These are phyloP conservation scores for Mythimna lalbum DNA, from an alignment of 2,888 invertebrate species.

Conservation along the genomic window DNA sequence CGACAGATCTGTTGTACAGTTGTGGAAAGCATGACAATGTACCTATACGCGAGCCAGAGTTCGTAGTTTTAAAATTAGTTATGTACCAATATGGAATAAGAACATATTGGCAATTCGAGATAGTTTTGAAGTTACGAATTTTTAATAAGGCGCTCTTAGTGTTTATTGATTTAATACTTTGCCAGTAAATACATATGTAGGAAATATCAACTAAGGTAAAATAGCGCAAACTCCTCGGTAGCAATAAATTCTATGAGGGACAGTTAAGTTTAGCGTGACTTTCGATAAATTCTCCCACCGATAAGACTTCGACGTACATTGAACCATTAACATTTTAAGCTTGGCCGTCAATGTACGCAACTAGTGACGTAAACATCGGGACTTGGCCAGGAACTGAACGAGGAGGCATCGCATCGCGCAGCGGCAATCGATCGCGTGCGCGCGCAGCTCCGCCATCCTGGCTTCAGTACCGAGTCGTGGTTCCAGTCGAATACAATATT, in stretches of 20 bases:
- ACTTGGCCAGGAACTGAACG: conserved; percentile 80
- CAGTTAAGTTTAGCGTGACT: conserved; percentile 38
- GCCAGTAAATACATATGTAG: conserved; percentile 15
- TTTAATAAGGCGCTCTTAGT: background rate
- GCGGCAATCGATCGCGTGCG: conserved; percentile 88
- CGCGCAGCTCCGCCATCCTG: conserved; percentile 86
- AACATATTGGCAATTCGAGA: background rate
- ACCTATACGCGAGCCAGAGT: background rate
- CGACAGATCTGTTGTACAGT: background rate
- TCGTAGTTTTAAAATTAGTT: background rate
- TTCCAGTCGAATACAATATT: conserved; percentile 84
- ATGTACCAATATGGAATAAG: background rate
- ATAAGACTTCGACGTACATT: conserved; percentile 69
- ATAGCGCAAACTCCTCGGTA: conserved; percentile 37
- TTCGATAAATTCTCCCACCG: conserved; percentile 49
- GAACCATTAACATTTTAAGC: conserved; percentile 74
- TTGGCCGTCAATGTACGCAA: conserved; percentile 87
- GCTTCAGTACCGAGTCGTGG: conserved; percentile 78
- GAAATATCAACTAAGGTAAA: conserved; percentile 30
- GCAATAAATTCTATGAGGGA: conserved; percentile 39
- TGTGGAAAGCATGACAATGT: background rate
- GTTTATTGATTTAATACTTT: conserved; percentile 35
- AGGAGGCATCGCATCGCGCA: conserved; percentile 83
- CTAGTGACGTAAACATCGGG: conserved; percentile 87
- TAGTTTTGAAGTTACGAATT: background rate